phyloP scores from a whole-genome alignment of 2,888 invertebrate species.

The Acanthosepion esculentum region DNA sequence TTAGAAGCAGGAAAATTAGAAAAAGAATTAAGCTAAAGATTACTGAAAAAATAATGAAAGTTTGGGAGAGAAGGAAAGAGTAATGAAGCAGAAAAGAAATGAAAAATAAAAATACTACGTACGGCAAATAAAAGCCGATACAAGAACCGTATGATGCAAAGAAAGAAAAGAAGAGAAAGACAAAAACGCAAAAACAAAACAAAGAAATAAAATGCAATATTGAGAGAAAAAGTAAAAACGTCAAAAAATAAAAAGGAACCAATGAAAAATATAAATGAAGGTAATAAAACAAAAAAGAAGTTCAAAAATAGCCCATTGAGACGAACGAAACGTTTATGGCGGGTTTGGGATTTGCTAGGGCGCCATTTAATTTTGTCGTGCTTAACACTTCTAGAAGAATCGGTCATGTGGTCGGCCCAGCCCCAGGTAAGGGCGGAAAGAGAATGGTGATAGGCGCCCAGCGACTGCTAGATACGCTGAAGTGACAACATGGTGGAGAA shows the following conservation, averaged over 20 bases:
- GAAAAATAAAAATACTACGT: no score
- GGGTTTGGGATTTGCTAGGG: slow-evolving; percentile 7
- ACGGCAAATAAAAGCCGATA: no score
- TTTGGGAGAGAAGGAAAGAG: no score
- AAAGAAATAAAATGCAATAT: background rate
- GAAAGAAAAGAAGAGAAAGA: no score
- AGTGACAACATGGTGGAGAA: background rate
- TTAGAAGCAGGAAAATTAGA: no score
- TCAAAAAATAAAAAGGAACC: background rate
- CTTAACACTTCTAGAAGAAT: background rate
- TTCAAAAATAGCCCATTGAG: background rate
- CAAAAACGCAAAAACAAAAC: background rate
- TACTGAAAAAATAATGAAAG: no score
- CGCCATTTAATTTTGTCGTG: slow-evolving; percentile 33
- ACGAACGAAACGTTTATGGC: slow-evolving; percentile 4
- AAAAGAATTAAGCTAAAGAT: no score
- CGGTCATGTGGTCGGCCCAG: background rate
- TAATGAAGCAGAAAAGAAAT: no score
- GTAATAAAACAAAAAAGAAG: no score
- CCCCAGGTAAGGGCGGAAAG: background rate
- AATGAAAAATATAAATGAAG: no score
- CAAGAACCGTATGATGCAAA: no score
- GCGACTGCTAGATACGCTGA: background rate
- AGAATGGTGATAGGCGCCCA: background rate
- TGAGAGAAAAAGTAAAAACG: background rate